phyloP scores from a whole-genome alignment of 2,888 invertebrate genomes.

The Linnaemya tessellans region DNA sequence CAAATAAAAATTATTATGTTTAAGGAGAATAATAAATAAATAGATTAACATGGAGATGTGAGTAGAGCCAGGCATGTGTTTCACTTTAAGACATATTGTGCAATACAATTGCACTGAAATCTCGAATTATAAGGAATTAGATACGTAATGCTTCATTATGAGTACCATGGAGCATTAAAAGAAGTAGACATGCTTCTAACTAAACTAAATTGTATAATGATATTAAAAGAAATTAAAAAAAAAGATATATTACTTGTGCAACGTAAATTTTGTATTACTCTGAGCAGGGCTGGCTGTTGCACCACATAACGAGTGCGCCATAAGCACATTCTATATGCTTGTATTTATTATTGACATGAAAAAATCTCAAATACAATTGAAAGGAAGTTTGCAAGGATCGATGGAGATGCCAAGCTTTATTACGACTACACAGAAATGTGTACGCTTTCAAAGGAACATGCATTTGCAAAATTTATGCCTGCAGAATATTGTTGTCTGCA shows the following conservation, averaged over 20 bases:
- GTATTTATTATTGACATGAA: background rate
- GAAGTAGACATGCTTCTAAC: too few species aligned
- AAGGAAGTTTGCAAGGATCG: background rate
- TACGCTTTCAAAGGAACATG: background rate
- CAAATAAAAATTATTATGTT: background rate
- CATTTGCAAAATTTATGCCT: slow-evolving; percentile 43
- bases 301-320: too few species aligned
- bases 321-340: too few species aligned
- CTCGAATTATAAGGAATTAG: background rate
- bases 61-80: too few species aligned
- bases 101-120: background rate
- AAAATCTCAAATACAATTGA: background rate
- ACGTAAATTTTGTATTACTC: too few species aligned
- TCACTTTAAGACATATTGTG: background rate
- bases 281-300: too few species aligned
- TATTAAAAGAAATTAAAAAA: too few species aligned
- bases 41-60: background rate
- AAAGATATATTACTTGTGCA: too few species aligned
- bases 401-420: background rate
- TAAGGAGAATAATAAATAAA: background rate
- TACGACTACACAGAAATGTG: background rate
- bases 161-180: too few species aligned
- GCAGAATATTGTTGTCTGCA: slow-evolving; percentile 60
- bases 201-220: too few species aligned
- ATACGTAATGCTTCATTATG: too few species aligned